Evolutionary conservation across 2,888 invertebrate species (phyloP).

Genomic region (Protodeltote pygarga): DNA sequence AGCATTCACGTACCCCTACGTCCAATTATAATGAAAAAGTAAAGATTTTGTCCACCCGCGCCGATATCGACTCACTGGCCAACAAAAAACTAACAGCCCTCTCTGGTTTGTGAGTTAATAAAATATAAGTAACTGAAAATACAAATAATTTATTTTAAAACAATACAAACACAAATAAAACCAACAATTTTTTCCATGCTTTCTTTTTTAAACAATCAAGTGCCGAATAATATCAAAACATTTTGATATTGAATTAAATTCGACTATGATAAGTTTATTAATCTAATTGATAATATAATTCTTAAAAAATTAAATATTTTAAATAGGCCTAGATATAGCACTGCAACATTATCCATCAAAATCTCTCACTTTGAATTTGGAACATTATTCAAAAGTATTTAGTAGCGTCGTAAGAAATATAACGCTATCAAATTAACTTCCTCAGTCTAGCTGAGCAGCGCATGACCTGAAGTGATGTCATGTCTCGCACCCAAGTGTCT

Average conservation of each 20-base stretch:
- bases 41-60: constrained; percentile 66
- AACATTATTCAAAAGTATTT: constrained; percentile 3
- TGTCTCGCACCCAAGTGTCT: constrained; percentile 47
- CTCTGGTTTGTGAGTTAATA: constrained; percentile 18
- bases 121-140: constrained; percentile 16
- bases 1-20: constrained; percentile 55
- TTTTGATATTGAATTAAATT: neutral
- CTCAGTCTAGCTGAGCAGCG: constrained; percentile 58
- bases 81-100: constrained; percentile 36
- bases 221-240: neutral
- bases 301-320: no score
- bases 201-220: neutral
- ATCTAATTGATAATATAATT: no score
- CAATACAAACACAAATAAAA: neutral
- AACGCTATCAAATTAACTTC: no score
- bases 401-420: constrained; percentile 2
- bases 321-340: neutral
- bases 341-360: neutral
- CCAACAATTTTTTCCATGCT: neutral
- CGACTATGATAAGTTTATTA: no score
- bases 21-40: constrained; percentile 73
- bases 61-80: constrained; percentile 51
- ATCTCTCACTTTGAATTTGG: constrained; percentile 20
- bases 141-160: constrained; percentile 23
- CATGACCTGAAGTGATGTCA: constrained; percentile 58